Percentiles rank a stretch among this genome's conserved stretches.
phyloP scores from a whole-genome alignment of 1,140 invertebrate species.

The Trichoplusia ni region DNA sequence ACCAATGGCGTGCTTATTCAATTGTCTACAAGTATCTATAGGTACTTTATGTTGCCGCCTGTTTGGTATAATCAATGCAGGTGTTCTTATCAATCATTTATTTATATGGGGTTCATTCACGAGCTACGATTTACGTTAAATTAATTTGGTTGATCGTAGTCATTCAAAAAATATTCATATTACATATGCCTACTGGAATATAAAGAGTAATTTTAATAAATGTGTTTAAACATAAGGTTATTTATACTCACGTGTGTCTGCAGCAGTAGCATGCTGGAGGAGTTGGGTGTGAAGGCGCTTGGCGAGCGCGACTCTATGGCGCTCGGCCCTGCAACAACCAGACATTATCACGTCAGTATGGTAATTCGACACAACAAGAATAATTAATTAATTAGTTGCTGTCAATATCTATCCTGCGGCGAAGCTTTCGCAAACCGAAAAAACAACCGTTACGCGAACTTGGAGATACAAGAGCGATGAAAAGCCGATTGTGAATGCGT shows the following conservation, averaged over 20 bases:
- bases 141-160: too few species aligned
- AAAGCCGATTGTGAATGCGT: slow-evolving; percentile 51
- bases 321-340: slow-evolving; percentile 79
- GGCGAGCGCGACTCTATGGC: slow-evolving; percentile 77
- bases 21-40: slow-evolving; percentile 29
- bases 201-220: not conserved
- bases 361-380: not conserved
- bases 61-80: slow-evolving; percentile 33
- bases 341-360: slow-evolving; percentile 36
- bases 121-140: too few species aligned
- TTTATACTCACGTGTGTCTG: slow-evolving; percentile 79
- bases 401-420: not conserved
- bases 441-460: not conserved
- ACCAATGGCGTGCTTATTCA: slow-evolving; percentile 63
- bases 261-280: slow-evolving; percentile 82
- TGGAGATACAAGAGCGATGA: slow-evolving; percentile 8
- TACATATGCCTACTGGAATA: not conserved
- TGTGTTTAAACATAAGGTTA: not conserved
- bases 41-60: slow-evolving; percentile 17
- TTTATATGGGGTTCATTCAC: not conserved
- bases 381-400: not conserved
- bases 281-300: slow-evolving; percentile 73
- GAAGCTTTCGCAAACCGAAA: not conserved
- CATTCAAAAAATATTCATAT: not conserved
- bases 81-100: slow-evolving; percentile 39